A percentile compares a stretch with the other conserved stretches of the same genome.
Evolutionary conservation across 2,113 vertebrate species (phyloP).

Genomic region (Rutilus rutilus): DNA sequence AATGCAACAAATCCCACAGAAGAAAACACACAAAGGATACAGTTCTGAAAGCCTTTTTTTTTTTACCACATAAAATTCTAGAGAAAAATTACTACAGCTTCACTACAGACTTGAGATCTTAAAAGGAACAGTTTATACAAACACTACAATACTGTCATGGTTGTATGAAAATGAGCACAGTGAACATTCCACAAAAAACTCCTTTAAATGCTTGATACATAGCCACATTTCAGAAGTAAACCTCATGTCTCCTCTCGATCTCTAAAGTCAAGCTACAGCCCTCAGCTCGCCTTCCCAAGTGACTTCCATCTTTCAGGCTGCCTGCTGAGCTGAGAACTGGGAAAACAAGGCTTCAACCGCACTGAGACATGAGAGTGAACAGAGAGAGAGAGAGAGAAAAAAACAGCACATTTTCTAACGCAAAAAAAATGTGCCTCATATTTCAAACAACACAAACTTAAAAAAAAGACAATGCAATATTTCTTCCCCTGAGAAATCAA

Average conservation of each 20-base stretch:
- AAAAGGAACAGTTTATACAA: background rate
- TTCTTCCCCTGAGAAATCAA: slow-evolving; percentile 16
- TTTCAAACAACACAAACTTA: slow-evolving; percentile 25
- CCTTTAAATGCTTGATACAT: background rate
- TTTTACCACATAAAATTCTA: slow-evolving; percentile 10
- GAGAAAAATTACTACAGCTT: background rate
- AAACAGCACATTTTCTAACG: background rate
- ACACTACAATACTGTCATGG: background rate
- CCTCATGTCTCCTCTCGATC: background rate
- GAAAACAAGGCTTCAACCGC: slow-evolving; percentile 25
- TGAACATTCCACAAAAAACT: background rate
- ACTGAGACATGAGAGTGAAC: slow-evolving; percentile 11
- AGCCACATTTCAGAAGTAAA: background rate
- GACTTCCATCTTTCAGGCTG: slow-evolving; percentile 16
- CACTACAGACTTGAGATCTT: background rate
- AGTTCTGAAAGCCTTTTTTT: background rate
- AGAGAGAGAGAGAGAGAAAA: slow-evolving; percentile 18
- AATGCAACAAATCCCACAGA: slow-evolving; percentile 17
- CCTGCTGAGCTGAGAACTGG: slow-evolving; percentile 33
- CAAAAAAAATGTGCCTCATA: slow-evolving; percentile 18
- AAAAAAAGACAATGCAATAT: slow-evolving; percentile 11
- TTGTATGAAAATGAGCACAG: background rate
- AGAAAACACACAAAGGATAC: background rate
- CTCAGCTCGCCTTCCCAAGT: slow-evolving; percentile 15
- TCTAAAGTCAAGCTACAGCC: slow-evolving; percentile 3